Evolutionary conservation across 2,113 vertebrate species (phyloP).

Genomic region (Bungarus multicinctus): DNA sequence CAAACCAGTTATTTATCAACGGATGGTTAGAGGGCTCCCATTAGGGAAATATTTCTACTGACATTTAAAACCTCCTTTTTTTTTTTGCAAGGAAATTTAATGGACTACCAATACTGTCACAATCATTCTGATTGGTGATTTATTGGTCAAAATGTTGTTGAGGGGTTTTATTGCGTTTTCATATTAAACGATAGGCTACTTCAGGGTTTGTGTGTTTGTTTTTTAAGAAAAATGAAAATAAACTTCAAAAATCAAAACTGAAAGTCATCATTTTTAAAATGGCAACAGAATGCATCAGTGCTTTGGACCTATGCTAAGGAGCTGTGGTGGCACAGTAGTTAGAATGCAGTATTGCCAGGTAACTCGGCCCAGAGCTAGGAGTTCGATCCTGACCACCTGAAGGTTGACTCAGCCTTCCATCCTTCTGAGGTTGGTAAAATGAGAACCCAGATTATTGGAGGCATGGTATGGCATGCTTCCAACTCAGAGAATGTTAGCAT

Average conservation of each 20-base stretch:
- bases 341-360: no score
- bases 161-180: background rate
- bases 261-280: background rate
- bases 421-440: no score
- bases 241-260: background rate
- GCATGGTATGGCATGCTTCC: no score
- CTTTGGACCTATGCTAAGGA: background rate
- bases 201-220: background rate
- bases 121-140: background rate
- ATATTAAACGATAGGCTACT: background rate
- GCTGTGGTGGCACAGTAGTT: no score
- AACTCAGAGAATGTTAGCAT: no score
- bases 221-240: background rate
- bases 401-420: no score
- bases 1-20: background rate
- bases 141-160: background rate
- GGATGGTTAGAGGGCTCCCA: background rate
- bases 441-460: no score
- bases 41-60: background rate
- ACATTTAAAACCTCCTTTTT: background rate
- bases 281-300: background rate
- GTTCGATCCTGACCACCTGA: no score
- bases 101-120: background rate
- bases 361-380: no score
- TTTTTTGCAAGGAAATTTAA: background rate